phyloP scores from a whole-genome alignment of 2,888 invertebrate species.

The Hemithea aestivaria region DNA sequence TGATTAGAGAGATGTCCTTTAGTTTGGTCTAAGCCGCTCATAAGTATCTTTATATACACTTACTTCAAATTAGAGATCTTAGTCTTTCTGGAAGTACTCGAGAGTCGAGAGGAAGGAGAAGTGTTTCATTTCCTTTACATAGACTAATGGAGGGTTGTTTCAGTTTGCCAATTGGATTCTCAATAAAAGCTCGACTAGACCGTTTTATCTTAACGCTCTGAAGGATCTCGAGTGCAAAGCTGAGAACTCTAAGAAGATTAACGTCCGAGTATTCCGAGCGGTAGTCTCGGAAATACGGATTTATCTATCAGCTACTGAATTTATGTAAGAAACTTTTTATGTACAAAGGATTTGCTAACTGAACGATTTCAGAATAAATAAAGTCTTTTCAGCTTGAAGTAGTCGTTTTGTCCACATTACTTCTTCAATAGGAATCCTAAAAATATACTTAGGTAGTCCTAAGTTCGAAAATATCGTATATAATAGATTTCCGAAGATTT shows the following conservation, averaged over 20 bases:
- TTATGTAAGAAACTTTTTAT: constrained; percentile 27
- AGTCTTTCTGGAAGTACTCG: too few species aligned
- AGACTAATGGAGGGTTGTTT: not conserved
- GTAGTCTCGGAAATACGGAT: constrained; percentile 28
- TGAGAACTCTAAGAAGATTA: constrained; percentile 42
- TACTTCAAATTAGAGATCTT: too few species aligned
- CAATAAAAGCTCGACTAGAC: constrained; percentile 25
- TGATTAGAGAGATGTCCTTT: too few species aligned
- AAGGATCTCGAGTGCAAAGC: constrained; percentile 28
- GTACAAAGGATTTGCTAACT: constrained; percentile 22
- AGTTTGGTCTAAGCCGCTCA: too few species aligned
- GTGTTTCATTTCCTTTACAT: too few species aligned
- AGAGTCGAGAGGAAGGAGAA: too few species aligned
- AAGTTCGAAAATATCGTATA: too few species aligned
- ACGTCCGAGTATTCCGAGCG: constrained; percentile 27
- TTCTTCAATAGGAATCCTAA: too few species aligned
- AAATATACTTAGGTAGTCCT: too few species aligned
- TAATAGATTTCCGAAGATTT: too few species aligned
- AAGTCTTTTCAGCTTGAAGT: constrained; percentile 16
- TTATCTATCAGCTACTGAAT: constrained; percentile 37
- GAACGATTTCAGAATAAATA: constrained; percentile 22
- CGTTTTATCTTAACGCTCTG: constrained; percentile 31
- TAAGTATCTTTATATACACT: too few species aligned
- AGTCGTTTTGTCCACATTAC: too few species aligned
- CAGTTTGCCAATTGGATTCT: constrained; percentile 12